These are phyloP conservation scores for Tetrax tetrax DNA, from an alignment of 2,113 vertebrate genomes.

Conservation along the genomic window DNA sequence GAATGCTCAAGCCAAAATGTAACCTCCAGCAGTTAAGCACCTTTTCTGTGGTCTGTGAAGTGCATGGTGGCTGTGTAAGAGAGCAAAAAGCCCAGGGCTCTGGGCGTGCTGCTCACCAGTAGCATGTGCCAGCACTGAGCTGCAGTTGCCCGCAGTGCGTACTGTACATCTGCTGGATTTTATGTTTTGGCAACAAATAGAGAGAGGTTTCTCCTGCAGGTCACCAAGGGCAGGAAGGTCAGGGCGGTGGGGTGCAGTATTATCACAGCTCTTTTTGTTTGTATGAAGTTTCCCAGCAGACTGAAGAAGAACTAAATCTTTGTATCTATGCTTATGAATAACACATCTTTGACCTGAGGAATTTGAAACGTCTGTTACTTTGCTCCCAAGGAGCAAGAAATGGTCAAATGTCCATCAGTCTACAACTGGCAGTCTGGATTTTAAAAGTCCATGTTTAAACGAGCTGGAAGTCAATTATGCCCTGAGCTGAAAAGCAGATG, in stretches of 20 bases:
- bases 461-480: constrained; percentile 13
- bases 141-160: neutral
- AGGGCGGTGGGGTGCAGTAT: neutral
- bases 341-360: neutral
- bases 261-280: constrained; percentile 32
- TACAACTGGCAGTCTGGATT: constrained; percentile 17
- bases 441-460: constrained; percentile 16
- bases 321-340: neutral
- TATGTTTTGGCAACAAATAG: neutral
- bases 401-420: constrained; percentile 10
- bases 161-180: neutral
- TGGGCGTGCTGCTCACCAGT: neutral
- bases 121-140: accelerated
- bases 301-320: constrained; percentile 42
- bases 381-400: neutral
- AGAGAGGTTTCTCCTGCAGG: neutral
- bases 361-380: constrained; percentile 49
- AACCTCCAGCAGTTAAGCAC: neutral
- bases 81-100: neutral
- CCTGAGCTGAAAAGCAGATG: neutral
- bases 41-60: neutral
- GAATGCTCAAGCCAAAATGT: neutral
- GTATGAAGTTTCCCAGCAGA: constrained; percentile 41
- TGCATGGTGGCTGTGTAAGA: neutral
- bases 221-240: neutral